Base-by-base conservation (phyloP, 2,888 invertebrate species). In the Melieria omissa region DNA sequence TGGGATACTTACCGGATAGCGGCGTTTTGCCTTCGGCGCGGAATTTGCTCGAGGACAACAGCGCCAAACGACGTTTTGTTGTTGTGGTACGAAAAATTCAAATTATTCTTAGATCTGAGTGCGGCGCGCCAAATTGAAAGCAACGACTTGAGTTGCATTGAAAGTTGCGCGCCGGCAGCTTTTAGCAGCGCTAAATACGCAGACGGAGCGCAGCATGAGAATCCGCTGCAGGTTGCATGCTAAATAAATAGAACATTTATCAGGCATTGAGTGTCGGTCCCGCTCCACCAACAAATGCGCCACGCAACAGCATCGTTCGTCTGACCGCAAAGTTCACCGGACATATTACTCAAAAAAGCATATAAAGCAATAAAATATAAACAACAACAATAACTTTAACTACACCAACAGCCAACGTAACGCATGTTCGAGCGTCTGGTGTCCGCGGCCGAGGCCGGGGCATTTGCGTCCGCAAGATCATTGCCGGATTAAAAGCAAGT, bases 221-320 rank as follows among this genome's bases (percentile, higher is more conserved):
- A 29, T 29, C 29, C 29, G 29, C 76, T 74, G 57, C 71, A 62
- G 73, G 73, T 64, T 71, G 65, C 14, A 65, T 70, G 64, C 77
- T 79, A 79, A 78, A 77, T 77, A 79, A 79, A 79, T 78, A 79
- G 79, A 79, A 78, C 79, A 79, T 79, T 79, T 79, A 79, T 79
- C 79, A 79, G 78, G 49, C 74, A 75, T 52, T 61, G 44, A 67
- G 60, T 60, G 60, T 49, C 7, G 6, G 47, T 41, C 46, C 49
- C 12, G 7, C 45, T 52, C 55, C 44, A 1, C 42, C 5, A 41
- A 49, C 60, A 60, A 58, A 67, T 52, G 14, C 44, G 61, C 68
- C 47, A 60, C 64, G 65, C 66, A 79, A 77, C 75, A 29, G 29
- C 29, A 77, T 76, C 77, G 77, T 79, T 78, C 75, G 76, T 77